Evolutionary conservation across 2,888 invertebrate genomes (phyloP), one percentile per base, ranked within the genome.

Genomic region (Athalia cordata): DNA sequence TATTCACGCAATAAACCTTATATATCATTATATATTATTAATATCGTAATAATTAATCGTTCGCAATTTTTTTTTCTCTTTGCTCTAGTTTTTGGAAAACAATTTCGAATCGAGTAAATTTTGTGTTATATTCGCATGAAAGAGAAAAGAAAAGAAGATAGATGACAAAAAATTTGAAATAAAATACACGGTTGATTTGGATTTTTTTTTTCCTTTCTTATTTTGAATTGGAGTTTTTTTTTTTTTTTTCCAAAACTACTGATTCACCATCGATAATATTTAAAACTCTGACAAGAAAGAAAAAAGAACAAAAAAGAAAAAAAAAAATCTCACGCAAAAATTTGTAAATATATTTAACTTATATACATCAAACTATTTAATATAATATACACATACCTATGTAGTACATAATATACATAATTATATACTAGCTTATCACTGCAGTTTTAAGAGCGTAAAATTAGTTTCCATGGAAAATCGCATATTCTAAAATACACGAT

Each of bases 401-500:
- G 7, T 47, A 68, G 9, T 55, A 55, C 2, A 55, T 55, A 55
- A n/a, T 55, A 55, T 55, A 29, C 29, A 29, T n/a, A n/a, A n/a
- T 29, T 29, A 29, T 29, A 29, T 29, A 29, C 29, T 29, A 29
- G 29, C 29, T 29, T 29, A 29, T 29, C 29, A 29, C 29, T 29
- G 2, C 29, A 29, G 29, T 15, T n/a, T 65, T 47, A 49, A 65
- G 11, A 47, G 47, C 55, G 55, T 68, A 64, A 43, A 43, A 64
- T 13, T 43, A 68, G 68, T 68, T 68, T 55, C 29, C 68, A 68
- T 55, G 68, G 29, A 68, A 43, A n/a, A 68, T 68, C 68, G 66
- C 66, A 68, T 52, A 68, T 68, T 68, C 68, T 68, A 68, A 68
- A 68, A 68, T 68, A 68, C 55, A 9, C 47, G 50, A 68, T 68